Evolutionary conservation across 2,888 invertebrate genomes (phyloP).

Genomic region (Chelonus formosanus): DNA sequence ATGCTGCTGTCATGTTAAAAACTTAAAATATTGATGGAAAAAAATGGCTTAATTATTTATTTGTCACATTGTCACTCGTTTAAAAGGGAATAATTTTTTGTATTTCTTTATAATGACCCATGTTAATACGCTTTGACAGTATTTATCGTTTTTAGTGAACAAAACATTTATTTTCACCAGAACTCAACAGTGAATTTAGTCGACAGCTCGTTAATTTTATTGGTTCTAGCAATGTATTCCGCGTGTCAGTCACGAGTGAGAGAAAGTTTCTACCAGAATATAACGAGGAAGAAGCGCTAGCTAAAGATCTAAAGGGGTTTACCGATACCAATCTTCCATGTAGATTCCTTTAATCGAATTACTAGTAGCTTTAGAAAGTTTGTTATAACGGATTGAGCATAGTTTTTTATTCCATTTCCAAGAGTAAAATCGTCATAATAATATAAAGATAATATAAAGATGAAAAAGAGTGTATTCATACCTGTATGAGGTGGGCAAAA

Average conservation of each 20-base stretch:
- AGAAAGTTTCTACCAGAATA: slow-evolving; percentile 42
- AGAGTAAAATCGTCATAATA: background rate
- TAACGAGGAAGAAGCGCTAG: slow-evolving; percentile 39
- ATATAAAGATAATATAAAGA: background rate
- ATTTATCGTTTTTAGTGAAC: slow-evolving; percentile 4
- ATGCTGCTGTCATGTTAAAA: too few relatives aligned
- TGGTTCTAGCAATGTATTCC: slow-evolving; percentile 34
- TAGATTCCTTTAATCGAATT: slow-evolving; percentile 16
- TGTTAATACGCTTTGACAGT: background rate
- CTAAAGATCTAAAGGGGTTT: slow-evolving; percentile 7
- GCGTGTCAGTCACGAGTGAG: slow-evolving; percentile 32
- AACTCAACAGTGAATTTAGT: slow-evolving; percentile 18
- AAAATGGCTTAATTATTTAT: too few relatives aligned
- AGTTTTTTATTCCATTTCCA: slow-evolving; percentile 1
- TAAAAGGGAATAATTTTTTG: too few relatives aligned
- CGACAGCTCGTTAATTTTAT: slow-evolving; percentile 41
- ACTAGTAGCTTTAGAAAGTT: slow-evolving; percentile 19
- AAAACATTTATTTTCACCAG: slow-evolving; percentile 25
- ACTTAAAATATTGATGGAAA: too few relatives aligned
- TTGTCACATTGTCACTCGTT: too few relatives aligned
- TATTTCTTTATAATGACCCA: too few relatives aligned
- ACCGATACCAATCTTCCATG: slow-evolving; percentile 16
- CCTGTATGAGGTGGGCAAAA: slow-evolving; percentile 65
- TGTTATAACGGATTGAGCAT: background rate
- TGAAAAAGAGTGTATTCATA: slow-evolving; percentile 37